phyloP scores from a whole-genome alignment of 2,797 vertebrate genomes.

The Rhadinocentrus ornatus region DNA sequence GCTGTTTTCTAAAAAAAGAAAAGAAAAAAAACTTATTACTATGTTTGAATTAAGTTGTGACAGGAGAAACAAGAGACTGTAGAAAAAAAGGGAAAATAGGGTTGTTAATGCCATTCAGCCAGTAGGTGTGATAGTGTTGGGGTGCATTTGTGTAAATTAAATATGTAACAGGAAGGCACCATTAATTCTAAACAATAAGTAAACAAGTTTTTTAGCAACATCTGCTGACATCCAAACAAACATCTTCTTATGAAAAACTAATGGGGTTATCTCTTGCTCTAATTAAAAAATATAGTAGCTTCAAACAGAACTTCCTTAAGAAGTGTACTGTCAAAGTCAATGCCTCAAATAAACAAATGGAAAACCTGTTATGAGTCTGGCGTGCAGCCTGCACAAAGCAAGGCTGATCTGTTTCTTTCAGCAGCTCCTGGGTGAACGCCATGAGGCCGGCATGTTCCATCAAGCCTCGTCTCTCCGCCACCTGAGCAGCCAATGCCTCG shows the following conservation, averaged over 20 bases:
- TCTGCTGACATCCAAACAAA: not conserved
- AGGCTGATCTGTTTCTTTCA: conserved; percentile 94
- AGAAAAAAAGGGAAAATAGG: too few relatives aligned
- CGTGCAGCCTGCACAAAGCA: conserved; percentile 94
- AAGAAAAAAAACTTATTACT: not conserved
- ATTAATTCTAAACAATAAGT: not conserved
- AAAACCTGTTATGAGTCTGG: conserved; percentile 91
- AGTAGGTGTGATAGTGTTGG: not conserved
- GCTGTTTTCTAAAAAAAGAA: not conserved
- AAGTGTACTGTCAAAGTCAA: too few relatives aligned
- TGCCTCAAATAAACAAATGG: not conserved
- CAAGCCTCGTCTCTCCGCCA: conserved; percentile 89
- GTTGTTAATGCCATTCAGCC: not conserved
- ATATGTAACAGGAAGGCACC: not conserved
- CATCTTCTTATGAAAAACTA: not conserved
- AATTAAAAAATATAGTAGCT: not conserved
- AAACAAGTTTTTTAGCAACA: not conserved
- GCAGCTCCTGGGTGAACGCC: conserved; percentile 92
- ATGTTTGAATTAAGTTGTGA: not conserved
- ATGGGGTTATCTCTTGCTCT: not conserved
- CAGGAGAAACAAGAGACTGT: not conserved
- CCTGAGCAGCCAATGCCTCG: conserved; percentile 86
- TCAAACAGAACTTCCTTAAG: not conserved
- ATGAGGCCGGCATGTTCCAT: conserved; percentile 93
- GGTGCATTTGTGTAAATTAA: not conserved